Conservation (phyloP, 2,113 vertebrate species). For the Tor tambroides region DNA sequence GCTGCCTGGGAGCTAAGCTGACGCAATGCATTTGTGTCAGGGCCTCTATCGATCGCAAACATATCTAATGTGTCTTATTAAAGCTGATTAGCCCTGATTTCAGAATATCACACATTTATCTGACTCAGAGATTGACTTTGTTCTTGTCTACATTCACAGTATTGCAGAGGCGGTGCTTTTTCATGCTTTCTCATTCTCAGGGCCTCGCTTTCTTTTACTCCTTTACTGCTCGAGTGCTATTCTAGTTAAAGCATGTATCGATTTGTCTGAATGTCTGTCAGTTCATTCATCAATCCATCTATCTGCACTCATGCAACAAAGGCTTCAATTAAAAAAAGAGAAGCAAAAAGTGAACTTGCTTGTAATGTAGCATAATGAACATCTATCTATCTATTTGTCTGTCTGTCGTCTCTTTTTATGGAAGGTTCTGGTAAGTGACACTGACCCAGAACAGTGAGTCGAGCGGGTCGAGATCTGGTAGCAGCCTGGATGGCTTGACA, state of each 20-base stretch:
- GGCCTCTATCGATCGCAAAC: slow-evolving; percentile 58
- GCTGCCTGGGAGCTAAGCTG: slow-evolving; percentile 41
- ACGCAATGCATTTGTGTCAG: slow-evolving; percentile 53
- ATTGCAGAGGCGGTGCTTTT: neutral
- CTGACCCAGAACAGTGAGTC: slow-evolving; percentile 89
- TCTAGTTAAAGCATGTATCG: slow-evolving; percentile 29
- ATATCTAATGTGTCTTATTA: slow-evolving; percentile 55
- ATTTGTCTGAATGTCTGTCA: slow-evolving; percentile 6
- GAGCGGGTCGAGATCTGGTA: slow-evolving; percentile 85
- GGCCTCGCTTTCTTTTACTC: neutral
- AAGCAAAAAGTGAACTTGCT: neutral
- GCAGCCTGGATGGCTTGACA: slow-evolving; percentile 92
- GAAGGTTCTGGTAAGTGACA: neutral
- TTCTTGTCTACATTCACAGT: slow-evolving; percentile 28
- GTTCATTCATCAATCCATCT: slow-evolving; percentile 25
- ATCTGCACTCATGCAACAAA: neutral
- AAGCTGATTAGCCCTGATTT: slow-evolving; percentile 61
- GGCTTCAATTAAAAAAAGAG: neutral
- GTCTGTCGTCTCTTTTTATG: neutral
- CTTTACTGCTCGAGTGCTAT: neutral
- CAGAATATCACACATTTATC: slow-evolving; percentile 40
- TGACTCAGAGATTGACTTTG: slow-evolving; percentile 24
- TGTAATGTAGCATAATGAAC: neutral
- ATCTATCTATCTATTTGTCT: neutral
- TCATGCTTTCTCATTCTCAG: neutral